These are phyloP conservation scores for Delia radicum DNA, from an alignment of 1,140 invertebrate genomes.

Conservation along the genomic window DNA sequence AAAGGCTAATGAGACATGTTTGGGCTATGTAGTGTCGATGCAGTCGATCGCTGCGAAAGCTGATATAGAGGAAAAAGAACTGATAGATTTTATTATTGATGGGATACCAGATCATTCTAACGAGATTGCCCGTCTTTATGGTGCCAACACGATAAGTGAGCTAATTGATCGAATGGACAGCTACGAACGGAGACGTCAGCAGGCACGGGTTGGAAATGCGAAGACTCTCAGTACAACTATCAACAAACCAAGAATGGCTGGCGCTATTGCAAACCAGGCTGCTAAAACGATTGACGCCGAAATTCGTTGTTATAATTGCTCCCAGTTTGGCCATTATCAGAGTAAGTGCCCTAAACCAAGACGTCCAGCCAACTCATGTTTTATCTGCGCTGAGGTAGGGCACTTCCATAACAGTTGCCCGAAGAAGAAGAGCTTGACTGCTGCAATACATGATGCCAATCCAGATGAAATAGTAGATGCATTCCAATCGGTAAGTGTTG, in stretches of 20 bases:
- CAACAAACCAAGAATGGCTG: neutral
- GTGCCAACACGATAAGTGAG: neutral
- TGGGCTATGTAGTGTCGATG: conserved; percentile 5
- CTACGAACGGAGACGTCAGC: neutral
- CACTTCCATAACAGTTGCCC: neutral
- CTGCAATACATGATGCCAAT: neutral
- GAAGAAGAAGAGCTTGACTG: neutral
- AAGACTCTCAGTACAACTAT: neutral
- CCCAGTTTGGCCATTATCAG: neutral
- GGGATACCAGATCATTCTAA: neutral
- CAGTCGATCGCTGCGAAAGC: conserved; percentile 2
- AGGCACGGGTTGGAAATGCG: neutral
- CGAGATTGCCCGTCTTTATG: neutral
- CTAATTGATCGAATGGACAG: conserved; percentile 1
- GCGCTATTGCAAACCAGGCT: neutral
- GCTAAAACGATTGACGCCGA: neutral
- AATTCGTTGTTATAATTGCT: neutral
- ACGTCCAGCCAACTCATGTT: neutral
- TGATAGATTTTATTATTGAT: conserved; percentile 9
- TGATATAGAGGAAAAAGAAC: conserved; percentile 1
- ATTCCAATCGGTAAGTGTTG: neutral
- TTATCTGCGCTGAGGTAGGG: neutral
- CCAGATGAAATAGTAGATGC: neutral
- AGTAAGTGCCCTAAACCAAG: neutral
- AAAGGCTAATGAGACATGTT: conserved; percentile 1